Evolutionary conservation across 2,797 vertebrate genomes (phyloP).

Genomic region (Acestrorhynchus altus): DNA sequence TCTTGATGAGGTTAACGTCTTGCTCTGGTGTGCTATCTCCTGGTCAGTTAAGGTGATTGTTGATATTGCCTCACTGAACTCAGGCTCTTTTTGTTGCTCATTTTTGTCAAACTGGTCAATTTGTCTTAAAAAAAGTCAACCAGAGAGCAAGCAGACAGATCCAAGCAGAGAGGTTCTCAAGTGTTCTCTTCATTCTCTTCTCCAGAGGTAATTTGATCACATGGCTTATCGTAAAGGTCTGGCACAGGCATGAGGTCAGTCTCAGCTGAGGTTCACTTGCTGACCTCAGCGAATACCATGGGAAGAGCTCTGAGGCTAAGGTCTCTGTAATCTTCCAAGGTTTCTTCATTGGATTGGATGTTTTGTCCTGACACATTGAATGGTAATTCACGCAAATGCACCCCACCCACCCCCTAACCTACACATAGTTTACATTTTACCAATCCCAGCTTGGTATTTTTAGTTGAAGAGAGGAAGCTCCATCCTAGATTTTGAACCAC

Average conservation of each 20-base stretch:
- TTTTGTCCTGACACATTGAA: conserved; percentile 85
- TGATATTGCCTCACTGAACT: background rate
- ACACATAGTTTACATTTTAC: conserved; percentile 68
- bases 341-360: too few relatives aligned
- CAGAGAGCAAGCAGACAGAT: too few relatives aligned
- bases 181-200: background rate
- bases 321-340: too few relatives aligned
- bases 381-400: conserved; percentile 82
- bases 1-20: background rate
- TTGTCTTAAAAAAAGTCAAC: background rate
- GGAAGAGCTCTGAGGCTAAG: too few relatives aligned
- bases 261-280: background rate
- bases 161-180: too few relatives aligned
- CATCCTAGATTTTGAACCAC: background rate
- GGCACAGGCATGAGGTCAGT: background rate
- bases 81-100: background rate
- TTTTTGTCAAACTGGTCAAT: background rate
- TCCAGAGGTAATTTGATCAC: background rate
- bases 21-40: background rate
- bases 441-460: conserved; percentile 76
- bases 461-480: background rate
- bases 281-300: conserved; percentile 38
- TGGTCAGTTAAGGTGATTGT: background rate
- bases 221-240: background rate
- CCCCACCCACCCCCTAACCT: conserved; percentile 85